Conservation (phyloP, 2,888 invertebrate genomes). For the Thysanoteuthis rhombus region DNA sequence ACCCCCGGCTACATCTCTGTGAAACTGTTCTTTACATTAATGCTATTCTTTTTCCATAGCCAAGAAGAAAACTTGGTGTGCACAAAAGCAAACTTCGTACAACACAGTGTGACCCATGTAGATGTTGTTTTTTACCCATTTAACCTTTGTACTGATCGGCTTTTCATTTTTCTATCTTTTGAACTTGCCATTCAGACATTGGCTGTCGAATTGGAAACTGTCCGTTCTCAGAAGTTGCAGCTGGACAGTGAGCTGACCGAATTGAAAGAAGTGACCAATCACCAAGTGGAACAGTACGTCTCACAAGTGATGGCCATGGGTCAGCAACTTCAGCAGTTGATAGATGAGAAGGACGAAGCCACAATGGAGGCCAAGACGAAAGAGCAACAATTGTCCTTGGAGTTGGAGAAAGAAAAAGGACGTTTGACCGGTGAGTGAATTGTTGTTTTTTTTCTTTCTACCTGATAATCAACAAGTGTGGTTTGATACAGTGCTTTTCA, state of each 20-base stretch:
- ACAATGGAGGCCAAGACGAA: slow-evolving; percentile 47
- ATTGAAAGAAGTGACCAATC: slow-evolving; percentile 45
- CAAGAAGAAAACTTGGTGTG: too few relatives aligned
- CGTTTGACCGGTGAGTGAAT: slow-evolving; percentile 58
- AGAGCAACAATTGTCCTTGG: slow-evolving; percentile 59
- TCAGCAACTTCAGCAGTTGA: slow-evolving; percentile 42
- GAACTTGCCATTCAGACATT: slow-evolving; percentile 45
- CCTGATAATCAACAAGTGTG: too few relatives aligned
- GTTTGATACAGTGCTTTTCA: too few relatives aligned
- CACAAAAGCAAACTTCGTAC: too few relatives aligned
- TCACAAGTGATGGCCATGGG: slow-evolving; percentile 50
- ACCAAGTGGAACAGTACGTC: slow-evolving; percentile 48
- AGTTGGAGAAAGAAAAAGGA: slow-evolving; percentile 67
- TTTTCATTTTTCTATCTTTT: neutral
- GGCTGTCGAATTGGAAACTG: slow-evolving; percentile 50
- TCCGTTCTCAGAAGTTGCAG: slow-evolving; percentile 47
- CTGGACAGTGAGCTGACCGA: slow-evolving; percentile 48
- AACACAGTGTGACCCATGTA: neutral
- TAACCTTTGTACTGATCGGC: neutral
- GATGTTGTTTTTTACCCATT: neutral
- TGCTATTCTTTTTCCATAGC: too few relatives aligned
- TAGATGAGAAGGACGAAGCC: slow-evolving; percentile 42
- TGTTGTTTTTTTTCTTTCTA: neutral
- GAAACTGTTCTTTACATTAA: too few relatives aligned
- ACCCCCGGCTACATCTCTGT: too few relatives aligned